Evolutionary conservation across 2,888 invertebrate species (phyloP).

Genomic region (Arctia plantaginis): DNA sequence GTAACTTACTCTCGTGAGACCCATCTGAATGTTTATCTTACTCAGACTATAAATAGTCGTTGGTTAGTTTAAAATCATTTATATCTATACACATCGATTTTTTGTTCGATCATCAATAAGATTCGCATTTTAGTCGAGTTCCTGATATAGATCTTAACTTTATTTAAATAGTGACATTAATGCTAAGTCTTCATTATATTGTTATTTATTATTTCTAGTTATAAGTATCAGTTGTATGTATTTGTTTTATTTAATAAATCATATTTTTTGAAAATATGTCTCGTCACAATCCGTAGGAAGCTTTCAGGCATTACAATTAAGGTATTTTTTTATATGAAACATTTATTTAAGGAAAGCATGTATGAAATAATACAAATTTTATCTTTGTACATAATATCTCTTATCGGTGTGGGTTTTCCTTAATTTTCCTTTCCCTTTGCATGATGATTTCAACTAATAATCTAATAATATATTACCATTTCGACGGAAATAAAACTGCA

Average conservation of each 20-base stretch:
- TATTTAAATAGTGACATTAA: constrained; percentile 44
- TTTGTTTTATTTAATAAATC: constrained; percentile 71
- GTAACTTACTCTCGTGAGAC: constrained; percentile 20
- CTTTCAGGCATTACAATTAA: constrained; percentile 73
- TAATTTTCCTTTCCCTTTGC: constrained; percentile 48
- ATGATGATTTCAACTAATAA: constrained; percentile 49
- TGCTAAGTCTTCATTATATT: constrained; percentile 43
- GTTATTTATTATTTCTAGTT: constrained; percentile 50
- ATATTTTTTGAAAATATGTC: constrained; percentile 55
- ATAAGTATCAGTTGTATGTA: constrained; percentile 58
- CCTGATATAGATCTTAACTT: constrained; percentile 54
- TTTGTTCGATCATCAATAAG: constrained; percentile 20
- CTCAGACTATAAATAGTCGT: constrained; percentile 27
- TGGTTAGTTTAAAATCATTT: constrained; percentile 17
- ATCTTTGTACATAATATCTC: constrained; percentile 50
- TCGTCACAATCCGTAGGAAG: constrained; percentile 83
- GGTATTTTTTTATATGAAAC: constrained; percentile 24
- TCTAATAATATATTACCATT: constrained; percentile 29
- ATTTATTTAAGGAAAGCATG: constrained; percentile 71
- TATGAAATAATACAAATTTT: constrained; percentile 71
- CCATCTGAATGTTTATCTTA: constrained; percentile 34
- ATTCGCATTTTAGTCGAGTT: constrained; percentile 53
- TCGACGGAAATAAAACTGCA: constrained; percentile 28
- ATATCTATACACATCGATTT: constrained; percentile 26
- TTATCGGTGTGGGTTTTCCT: constrained; percentile 67